Conservation (phyloP, 2,113 vertebrate species). For the Albula glossodonta region DNA sequence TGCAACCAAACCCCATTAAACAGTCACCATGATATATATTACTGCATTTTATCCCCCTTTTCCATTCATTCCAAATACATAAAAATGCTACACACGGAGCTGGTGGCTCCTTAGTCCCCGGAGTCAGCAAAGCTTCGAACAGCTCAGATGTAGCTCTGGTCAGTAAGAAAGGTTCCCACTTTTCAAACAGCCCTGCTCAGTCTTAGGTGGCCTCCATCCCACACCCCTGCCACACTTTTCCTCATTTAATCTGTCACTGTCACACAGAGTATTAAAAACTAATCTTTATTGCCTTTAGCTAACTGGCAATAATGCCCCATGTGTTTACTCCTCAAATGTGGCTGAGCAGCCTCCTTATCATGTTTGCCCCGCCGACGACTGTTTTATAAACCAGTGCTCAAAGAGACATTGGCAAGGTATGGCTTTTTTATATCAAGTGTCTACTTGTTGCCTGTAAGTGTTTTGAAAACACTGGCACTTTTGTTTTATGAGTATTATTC, state of each 20-base stretch:
- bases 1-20: no score
- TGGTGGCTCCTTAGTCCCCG: neutral
- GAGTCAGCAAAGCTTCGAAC: neutral
- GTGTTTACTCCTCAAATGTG: constrained; percentile 3
- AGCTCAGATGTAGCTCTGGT: neutral
- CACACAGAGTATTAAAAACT: neutral
- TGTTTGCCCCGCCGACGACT: neutral
- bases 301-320: neutral
- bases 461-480: constrained; percentile 2
- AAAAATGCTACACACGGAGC: neutral
- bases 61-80: no score
- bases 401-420: no score
- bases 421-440: neutral
- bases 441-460: neutral
- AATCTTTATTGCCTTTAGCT: constrained; percentile 11
- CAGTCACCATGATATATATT: no score
- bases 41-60: no score
- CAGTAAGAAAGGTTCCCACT: neutral
- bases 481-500: neutral
- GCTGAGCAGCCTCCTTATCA: neutral
- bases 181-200: neutral
- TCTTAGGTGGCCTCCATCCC: neutral
- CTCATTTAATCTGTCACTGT: neutral
- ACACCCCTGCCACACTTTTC: neutral
- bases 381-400: neutral